These are phyloP conservation scores for Tenthredo livida DNA, from an alignment of 2,888 invertebrate species.

Conservation along the genomic window DNA sequence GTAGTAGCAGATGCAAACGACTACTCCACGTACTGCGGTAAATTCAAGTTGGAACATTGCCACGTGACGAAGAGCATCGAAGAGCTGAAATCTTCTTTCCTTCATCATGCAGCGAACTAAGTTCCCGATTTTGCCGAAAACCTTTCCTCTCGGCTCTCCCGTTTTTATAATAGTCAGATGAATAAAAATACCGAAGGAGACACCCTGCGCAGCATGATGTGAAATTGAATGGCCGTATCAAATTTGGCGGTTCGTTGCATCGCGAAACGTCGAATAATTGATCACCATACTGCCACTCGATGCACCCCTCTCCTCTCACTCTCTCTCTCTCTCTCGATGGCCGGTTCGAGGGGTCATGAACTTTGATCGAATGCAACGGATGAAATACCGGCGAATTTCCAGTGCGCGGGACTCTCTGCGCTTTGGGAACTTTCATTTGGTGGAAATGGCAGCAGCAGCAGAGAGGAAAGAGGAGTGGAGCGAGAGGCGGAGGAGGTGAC, in stretches of 20 bases:
- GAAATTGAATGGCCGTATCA: conserved; percentile 6
- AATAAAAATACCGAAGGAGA: neutral
- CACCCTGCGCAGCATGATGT: neutral
- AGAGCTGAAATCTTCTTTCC: neutral
- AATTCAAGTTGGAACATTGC: conserved; percentile 45
- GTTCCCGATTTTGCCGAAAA: neutral
- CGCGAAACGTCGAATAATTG: conserved; percentile 39
- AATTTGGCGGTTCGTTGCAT: conserved; percentile 31
- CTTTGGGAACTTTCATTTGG: conserved; percentile 26
- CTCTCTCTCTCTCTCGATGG: neutral
- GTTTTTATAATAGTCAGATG: neutral
- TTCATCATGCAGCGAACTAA: neutral
- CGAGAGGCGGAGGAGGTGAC: neutral
- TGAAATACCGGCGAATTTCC: conserved; percentile 34
- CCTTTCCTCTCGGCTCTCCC: neutral
- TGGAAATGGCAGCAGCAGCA: neutral
- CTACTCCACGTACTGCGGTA: conserved; percentile 44
- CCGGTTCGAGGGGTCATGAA: conserved; percentile 41
- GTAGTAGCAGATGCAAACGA: conserved; percentile 53
- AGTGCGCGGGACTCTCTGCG: conserved; percentile 48
- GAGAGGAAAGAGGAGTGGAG: neutral
- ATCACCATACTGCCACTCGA: conserved; percentile 1
- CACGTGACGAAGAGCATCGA: conserved; percentile 18
- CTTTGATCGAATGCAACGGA: conserved; percentile 48
- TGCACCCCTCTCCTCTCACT: neutral